Base-by-base conservation (phyloP, 2,113 vertebrate species). In the Malurus elegans region DNA sequence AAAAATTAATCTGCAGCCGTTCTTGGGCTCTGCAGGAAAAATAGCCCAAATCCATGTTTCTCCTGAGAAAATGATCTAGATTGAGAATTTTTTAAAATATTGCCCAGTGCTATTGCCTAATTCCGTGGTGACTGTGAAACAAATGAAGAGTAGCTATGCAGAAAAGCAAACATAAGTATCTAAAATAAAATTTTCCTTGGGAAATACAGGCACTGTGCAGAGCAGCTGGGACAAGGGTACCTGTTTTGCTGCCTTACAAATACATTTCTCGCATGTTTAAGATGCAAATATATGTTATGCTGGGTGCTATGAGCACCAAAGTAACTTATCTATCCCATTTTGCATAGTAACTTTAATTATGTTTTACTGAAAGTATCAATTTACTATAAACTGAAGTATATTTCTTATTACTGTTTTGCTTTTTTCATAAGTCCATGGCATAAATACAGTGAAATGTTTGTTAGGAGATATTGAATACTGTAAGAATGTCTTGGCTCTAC, bases 361-460 rank as follows among this genome's bases (percentile, higher is more conserved):
- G 6, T 76, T 45, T 76, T 66, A 61, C 29, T 15, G 70, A 80
- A 92, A 87, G 53, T 47, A 83, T 38, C 56, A 48, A 56, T 89
- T 92, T 86, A 54, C 60, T 73, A 9, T 62, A 74, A 93, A 92
- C 10, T 74, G 64, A 60, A 73, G 60, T 67, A 8, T 56, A 84
- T 73, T 92, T 95, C 74, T 86, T 83, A 71, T n/a, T 93, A 36
- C 67, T 66, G 7, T 94, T 86, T 65, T 92, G 40, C 66, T 91
- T 66, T 86, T 96, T 86, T 78, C 31, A 5, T 80, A 71, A 67
- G 36, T 88, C 15, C 4, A 8, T 47, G 58, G 45, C 53, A 64
- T 70, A 96, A 92, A 90, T 21, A 76, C 26, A 79, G 38, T 26
- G 25, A 90, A 93, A 92, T 87, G 72, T 94, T 93, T 91, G 45